These are phyloP conservation scores for Theristicus caerulescens DNA, from an alignment of 2,113 vertebrate genomes.

Conservation along the genomic window DNA sequence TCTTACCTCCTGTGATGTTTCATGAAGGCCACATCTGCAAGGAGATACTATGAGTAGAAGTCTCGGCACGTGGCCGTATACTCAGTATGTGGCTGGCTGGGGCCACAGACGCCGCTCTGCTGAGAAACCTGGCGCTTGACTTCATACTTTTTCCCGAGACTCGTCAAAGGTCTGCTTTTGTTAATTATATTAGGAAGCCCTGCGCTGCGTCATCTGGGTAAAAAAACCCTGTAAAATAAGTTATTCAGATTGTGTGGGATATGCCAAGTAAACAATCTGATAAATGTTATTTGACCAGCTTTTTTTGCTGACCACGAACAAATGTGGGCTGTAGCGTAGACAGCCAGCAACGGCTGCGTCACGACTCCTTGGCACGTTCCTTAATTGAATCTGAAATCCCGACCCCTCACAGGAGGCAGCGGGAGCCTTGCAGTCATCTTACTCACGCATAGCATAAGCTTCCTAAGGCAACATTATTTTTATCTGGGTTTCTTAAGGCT, in stretches of 20 bases:
- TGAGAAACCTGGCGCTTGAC: neutral
- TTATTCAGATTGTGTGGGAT: neutral
- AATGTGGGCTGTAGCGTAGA: fast-evolving
- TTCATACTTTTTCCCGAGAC: neutral
- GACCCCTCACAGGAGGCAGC: neutral
- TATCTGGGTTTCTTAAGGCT: neutral
- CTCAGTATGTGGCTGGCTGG: neutral
- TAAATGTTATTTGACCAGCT: neutral
- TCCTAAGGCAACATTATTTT: neutral
- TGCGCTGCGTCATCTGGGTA: neutral
- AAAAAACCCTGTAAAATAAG: neutral
- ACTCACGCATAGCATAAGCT: fast-evolving
- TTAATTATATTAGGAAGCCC: neutral
- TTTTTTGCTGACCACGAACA: neutral
- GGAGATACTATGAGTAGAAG: neutral
- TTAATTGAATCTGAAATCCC: neutral
- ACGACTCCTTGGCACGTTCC: neutral
- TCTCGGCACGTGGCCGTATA: fast-evolving
- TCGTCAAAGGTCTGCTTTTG: neutral
- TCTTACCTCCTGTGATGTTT: neutral
- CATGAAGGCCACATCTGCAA: neutral
- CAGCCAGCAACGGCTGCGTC: neutral
- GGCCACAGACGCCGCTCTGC: no score
- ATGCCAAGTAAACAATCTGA: neutral
- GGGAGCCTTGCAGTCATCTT: neutral